phyloP scores from a whole-genome alignment of 2,888 invertebrate genomes.

The Lasioglossum figueresi region DNA sequence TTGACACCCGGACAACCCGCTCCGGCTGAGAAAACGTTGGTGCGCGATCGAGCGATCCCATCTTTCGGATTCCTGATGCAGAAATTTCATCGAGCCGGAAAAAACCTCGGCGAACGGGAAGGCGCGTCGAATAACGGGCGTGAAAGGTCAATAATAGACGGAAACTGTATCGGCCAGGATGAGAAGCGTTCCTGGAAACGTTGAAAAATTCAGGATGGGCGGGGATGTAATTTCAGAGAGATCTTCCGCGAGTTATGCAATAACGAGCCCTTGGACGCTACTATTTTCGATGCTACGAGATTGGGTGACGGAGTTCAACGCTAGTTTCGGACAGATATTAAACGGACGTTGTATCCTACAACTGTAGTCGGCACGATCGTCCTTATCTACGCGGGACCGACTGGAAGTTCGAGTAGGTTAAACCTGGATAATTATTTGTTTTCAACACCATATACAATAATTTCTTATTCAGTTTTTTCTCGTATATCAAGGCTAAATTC shows the following conservation, averaged over 20 bases:
- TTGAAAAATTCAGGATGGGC: slow-evolving; percentile 17
- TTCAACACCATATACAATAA: no score
- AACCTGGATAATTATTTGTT: no score
- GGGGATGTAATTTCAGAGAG: not conserved
- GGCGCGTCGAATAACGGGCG: not conserved
- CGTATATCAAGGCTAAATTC: no score
- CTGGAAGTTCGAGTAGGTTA: no score
- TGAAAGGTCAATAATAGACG: not conserved
- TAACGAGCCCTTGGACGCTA: not conserved
- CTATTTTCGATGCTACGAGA: not conserved
- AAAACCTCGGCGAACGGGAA: not conserved
- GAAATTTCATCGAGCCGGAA: slow-evolving; percentile 10
- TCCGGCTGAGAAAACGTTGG: slow-evolving; percentile 10
- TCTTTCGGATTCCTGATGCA: slow-evolving; percentile 12
- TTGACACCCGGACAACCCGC: slow-evolving; percentile 9
- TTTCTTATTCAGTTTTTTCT: no score
- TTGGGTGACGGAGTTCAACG: not conserved
- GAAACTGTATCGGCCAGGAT: not conserved
- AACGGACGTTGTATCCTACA: no score
- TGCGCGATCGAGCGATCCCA: slow-evolving; percentile 11
- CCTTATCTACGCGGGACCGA: no score
- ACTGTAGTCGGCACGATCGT: no score
- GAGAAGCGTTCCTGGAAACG: not conserved
- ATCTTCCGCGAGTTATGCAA: not conserved
- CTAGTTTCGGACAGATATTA: no score